Evolutionary conservation across 1,140 invertebrate species (phyloP).

Genomic region (Drosophila sturtevanti): DNA sequence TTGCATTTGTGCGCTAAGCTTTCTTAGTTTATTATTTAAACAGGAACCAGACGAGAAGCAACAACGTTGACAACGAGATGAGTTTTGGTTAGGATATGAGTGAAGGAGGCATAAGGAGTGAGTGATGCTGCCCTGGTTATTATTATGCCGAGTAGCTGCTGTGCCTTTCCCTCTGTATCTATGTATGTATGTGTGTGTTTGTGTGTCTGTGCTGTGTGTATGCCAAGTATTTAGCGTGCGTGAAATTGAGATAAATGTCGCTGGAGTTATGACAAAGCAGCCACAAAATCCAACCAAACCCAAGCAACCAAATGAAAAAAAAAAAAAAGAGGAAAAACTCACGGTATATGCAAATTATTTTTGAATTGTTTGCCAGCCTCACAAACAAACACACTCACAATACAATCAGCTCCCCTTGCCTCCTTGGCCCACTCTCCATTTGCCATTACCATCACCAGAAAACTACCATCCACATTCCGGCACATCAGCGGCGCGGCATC

Average conservation of each 20-base stretch:
- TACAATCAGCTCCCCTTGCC: not conserved
- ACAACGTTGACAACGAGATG: conserved; percentile 46
- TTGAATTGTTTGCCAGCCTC: conserved; percentile 44
- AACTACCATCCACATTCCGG: conserved; percentile 21
- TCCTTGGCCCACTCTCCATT: not conserved
- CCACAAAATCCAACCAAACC: conserved; percentile 27
- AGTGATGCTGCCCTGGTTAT: conserved; percentile 51
- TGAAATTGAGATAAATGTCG: conserved; percentile 68
- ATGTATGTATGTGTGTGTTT: not conserved
- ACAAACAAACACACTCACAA: not conserved
- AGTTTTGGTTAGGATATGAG: conserved; percentile 18
- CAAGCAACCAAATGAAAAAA: conserved; percentile 20
- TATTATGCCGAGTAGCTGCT: conserved; percentile 60
- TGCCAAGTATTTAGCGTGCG: conserved; percentile 60
- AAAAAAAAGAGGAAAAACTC: too few species aligned
- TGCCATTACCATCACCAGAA: too few species aligned
- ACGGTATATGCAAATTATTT: conserved; percentile 65
- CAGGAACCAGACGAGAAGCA: conserved; percentile 48
- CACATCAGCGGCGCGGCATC: conserved; percentile 12
- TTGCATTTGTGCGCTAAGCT: conserved; percentile 70
- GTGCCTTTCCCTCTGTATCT: conserved; percentile 1
- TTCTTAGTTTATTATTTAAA: conserved; percentile 73
- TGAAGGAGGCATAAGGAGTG: conserved; percentile 18
- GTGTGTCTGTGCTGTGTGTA: conserved; percentile 24
- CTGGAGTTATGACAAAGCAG: conserved; percentile 48